These are phyloP conservation scores for Dasypolia templi DNA, from an alignment of 2,888 invertebrate species.

Conservation along the genomic window DNA sequence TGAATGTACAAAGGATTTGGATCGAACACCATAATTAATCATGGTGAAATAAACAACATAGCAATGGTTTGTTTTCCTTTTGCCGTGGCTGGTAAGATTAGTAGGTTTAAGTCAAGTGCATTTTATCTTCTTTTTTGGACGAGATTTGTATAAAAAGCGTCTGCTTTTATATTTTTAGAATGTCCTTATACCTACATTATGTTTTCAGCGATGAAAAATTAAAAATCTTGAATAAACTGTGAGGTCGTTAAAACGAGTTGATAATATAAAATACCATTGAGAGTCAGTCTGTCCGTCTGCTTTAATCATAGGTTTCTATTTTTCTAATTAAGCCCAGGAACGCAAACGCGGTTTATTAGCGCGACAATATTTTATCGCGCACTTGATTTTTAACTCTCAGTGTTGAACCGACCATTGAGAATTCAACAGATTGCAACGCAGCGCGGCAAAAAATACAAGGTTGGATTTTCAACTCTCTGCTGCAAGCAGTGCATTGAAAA, in stretches of 20 bases:
- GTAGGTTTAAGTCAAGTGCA: slow-evolving; percentile 21
- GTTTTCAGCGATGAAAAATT: not conserved
- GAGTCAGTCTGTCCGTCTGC: too few relatives aligned
- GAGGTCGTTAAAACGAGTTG: not conserved
- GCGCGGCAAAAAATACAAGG: too few relatives aligned
- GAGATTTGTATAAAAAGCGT: not conserved
- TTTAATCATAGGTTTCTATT: too few relatives aligned
- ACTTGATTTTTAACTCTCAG: too few relatives aligned
- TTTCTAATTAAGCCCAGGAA: too few relatives aligned
- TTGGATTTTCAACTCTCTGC: too few relatives aligned
- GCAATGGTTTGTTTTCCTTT: slow-evolving; percentile 33
- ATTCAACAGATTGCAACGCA: too few relatives aligned
- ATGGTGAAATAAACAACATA: slow-evolving; percentile 49
- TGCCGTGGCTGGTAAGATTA: slow-evolving; percentile 22
- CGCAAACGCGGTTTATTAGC: too few relatives aligned
- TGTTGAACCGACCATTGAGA: too few relatives aligned
- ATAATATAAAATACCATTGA: not conserved
- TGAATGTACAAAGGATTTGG: slow-evolving; percentile 52
- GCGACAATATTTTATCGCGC: too few relatives aligned
- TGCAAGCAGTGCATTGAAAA: too few relatives aligned
- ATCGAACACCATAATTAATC: slow-evolving; percentile 60
- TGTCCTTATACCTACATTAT: not conserved
- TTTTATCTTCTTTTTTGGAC: slow-evolving; percentile 11
- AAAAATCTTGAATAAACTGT: not conserved
- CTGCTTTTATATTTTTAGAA: not conserved